Evolutionary conservation across 2,888 invertebrate genomes (phyloP), one percentile per base, ranked within the genome.

Genomic region (Lasioglossum vierecki): DNA sequence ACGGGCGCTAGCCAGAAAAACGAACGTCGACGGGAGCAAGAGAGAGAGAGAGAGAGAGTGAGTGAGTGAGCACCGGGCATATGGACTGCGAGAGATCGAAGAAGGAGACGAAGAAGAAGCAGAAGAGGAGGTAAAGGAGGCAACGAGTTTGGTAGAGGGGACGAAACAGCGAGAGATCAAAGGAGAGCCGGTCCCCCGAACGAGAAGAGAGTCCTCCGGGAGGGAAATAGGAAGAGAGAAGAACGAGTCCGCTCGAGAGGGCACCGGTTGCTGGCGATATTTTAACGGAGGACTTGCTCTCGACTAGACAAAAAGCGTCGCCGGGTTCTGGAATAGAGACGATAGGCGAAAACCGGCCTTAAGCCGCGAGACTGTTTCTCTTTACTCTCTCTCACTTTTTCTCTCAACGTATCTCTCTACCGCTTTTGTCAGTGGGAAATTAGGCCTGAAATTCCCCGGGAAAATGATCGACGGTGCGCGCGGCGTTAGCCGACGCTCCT

Each of bases 351-450:
- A 73, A 73, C 73, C 73, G 22, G 49, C 73, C 72, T 30, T 18
- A 30, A 35, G 30, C 49, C 49, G 30, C 72, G 8, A 44, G n/a
- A 26, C 39, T 22, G 4, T 35, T 44, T 44, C 46, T 46, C 46
- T 18, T 30, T 44, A 30, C 44, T 22, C 26, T 68, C 39, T 35
- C 66, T 68, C 39, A 18, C 41, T 41, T 41, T 41, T 44, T 13
- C 44, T 44, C 11, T 13, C 44, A 35, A n/a, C 13, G n/a, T 13
- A 9, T 71, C 46, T 26, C 2, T 30, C 41, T 49, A 3, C 30
- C 22, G 18, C 90, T 92, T 93, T 94, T 95, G 93, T 94, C 90
- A 91, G 91, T 89, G 91, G 91, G 93, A 95, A 95, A 95, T 95
- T 95, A 94, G 93, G 92, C 94, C 92, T 93, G 93, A 94, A 94